Conservation (phyloP, 2,888 invertebrate species). For the Hyles lineata region DNA sequence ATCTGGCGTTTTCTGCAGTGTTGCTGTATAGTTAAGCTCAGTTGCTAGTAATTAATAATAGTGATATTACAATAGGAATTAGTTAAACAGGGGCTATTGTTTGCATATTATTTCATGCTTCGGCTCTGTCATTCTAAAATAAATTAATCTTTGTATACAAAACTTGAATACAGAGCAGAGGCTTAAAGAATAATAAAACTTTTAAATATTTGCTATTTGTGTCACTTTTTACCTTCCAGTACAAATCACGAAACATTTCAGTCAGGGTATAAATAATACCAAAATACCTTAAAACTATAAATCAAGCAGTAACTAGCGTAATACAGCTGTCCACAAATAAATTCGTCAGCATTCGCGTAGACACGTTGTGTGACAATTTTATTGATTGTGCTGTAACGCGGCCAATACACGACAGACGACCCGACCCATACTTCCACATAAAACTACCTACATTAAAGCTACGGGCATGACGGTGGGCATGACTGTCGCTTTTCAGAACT, state of each 20-base stretch:
- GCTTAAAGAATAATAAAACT: no score
- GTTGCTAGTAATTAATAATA: not conserved
- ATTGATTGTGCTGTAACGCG: not conserved
- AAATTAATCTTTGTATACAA: not conserved
- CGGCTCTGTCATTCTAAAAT: not conserved
- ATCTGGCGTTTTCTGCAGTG: not conserved
- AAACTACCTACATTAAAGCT: slow-evolving; percentile 2
- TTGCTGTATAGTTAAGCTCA: not conserved
- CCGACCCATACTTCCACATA: not conserved
- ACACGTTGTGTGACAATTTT: not conserved
- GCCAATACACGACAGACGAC: not conserved
- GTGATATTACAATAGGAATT: not conserved
- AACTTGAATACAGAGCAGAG: no score
- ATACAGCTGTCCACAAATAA: not conserved
- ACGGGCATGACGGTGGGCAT: not conserved
- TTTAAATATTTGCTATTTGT: no score
- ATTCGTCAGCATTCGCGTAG: not conserved
- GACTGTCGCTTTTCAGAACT: not conserved
- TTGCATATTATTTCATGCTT: not conserved
- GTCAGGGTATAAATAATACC: no score
- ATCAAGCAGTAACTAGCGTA: no score
- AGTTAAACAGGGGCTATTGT: not conserved
- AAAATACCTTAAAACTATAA: no score
- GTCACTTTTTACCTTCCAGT: no score
- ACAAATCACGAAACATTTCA: no score